These are phyloP conservation scores for Eufriesea mexicana DNA, from an alignment of 1,140 invertebrate genomes.

Conservation along the genomic window DNA sequence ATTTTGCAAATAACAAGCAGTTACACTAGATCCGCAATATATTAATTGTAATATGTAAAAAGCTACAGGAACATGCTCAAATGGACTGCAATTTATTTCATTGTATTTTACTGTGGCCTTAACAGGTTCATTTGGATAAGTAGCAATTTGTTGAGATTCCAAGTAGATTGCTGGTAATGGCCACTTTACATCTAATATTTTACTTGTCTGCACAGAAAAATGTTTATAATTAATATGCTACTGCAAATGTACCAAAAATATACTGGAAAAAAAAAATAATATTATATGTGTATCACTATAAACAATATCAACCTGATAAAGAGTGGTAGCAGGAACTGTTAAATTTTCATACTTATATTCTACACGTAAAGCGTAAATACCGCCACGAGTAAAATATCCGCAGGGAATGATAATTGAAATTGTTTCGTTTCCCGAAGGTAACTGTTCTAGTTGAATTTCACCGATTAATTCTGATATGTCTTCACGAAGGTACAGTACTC, in stretches of 20 bases:
- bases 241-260: not conserved
- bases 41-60: constrained; percentile 86
- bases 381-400: constrained; percentile 87
- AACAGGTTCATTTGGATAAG: constrained; percentile 89
- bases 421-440: constrained; percentile 69
- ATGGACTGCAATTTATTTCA: constrained; percentile 85
- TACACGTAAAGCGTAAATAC: constrained; percentile 81
- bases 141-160: constrained; percentile 88
- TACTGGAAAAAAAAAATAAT: not conserved
- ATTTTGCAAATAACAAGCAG: constrained; percentile 79
- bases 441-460: constrained; percentile 71
- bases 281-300: not conserved
- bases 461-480: constrained; percentile 78
- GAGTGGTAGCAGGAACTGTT: constrained; percentile 74
- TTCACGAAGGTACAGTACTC: constrained; percentile 75
- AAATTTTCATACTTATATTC: constrained; percentile 79
- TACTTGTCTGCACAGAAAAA: constrained; percentile 78
- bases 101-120: constrained; percentile 88
- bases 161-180: constrained; percentile 87
- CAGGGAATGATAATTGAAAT: constrained; percentile 85
- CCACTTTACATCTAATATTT: constrained; percentile 90
- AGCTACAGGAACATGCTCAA: constrained; percentile 81
- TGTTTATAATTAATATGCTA: not conserved
- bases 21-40: constrained; percentile 86
- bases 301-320: constrained; percentile 49